These are phyloP conservation scores for Odocoileus hemionus DNA, from an alignment of 2,113 vertebrate species.

Conservation along the genomic window DNA sequence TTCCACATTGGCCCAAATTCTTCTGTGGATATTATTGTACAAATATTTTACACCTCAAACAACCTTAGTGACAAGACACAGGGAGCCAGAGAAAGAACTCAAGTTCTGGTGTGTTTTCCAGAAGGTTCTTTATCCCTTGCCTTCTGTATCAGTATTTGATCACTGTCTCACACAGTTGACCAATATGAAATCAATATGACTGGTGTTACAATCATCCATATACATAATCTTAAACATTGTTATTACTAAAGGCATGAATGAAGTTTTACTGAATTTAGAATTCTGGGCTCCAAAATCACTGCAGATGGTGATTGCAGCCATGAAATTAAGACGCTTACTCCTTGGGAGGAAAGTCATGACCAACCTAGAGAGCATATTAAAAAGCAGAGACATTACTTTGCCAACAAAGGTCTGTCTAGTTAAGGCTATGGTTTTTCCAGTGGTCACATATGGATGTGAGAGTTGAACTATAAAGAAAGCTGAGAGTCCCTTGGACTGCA, in stretches of 20 bases:
- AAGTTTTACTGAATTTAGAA: background rate
- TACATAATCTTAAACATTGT: background rate
- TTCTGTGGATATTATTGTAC: background rate
- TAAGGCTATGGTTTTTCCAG: too few species aligned
- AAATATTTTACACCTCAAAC: background rate
- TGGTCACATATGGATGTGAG: too few species aligned
- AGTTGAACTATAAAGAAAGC: too few species aligned
- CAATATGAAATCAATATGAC: background rate
- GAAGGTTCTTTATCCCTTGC: background rate
- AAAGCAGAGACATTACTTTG: too few species aligned
- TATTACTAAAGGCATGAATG: background rate
- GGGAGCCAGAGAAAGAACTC: background rate
- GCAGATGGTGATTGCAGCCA: too few species aligned
- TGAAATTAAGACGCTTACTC: too few species aligned
- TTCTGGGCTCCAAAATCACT: too few species aligned
- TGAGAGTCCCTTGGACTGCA: too few species aligned
- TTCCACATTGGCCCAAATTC: background rate
- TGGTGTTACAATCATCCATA: background rate
- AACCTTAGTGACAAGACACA: background rate
- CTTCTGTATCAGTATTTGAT: background rate
- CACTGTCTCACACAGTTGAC: background rate
- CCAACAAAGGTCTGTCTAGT: too few species aligned
- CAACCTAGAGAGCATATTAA: too few species aligned
- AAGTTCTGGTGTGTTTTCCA: background rate
- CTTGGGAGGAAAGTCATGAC: too few species aligned